These are phyloP conservation scores for Micrastur ruficollis DNA, from an alignment of 2,797 vertebrate genomes.

Conservation along the genomic window DNA sequence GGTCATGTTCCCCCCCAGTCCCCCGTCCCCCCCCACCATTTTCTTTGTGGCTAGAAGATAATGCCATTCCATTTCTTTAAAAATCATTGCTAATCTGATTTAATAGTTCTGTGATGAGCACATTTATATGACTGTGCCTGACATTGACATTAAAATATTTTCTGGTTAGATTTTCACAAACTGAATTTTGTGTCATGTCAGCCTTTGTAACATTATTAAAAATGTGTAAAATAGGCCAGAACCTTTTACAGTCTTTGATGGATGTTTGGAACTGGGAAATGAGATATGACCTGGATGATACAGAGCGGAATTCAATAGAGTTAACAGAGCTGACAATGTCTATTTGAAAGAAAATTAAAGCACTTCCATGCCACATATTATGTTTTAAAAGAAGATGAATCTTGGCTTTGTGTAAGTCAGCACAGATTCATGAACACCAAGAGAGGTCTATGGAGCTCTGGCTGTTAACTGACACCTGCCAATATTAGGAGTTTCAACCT, in stretches of 20 bases:
- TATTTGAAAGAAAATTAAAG: conserved; percentile 29
- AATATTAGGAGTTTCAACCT: neutral
- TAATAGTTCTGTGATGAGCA: neutral
- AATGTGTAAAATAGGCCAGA: conserved; percentile 33
- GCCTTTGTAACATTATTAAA: conserved; percentile 29
- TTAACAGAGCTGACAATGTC: neutral
- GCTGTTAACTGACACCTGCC: neutral
- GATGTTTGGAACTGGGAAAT: conserved; percentile 13
- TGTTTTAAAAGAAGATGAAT: neutral
- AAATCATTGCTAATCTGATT: neutral
- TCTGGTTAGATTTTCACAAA: conserved; percentile 3
- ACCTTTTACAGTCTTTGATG: conserved; percentile 15
- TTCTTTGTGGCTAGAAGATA: neutral
- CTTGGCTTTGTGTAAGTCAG: neutral
- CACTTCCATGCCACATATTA: neutral
- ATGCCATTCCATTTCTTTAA: neutral
- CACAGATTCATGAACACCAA: neutral
- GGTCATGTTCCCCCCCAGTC: too few relatives aligned
- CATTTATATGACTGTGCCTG: neutral
- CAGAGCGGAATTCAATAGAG: neutral
- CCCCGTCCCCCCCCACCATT: too few relatives aligned
- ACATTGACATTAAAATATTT: neutral
- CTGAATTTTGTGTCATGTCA: neutral
- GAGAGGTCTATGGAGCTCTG: neutral
- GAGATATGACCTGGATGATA: neutral